Percentiles rank a stretch among this genome's conserved stretches.
Evolutionary conservation across 92 coral and sea anemone genomes (phyloP).

Genomic region (Porites lobata): DNA sequence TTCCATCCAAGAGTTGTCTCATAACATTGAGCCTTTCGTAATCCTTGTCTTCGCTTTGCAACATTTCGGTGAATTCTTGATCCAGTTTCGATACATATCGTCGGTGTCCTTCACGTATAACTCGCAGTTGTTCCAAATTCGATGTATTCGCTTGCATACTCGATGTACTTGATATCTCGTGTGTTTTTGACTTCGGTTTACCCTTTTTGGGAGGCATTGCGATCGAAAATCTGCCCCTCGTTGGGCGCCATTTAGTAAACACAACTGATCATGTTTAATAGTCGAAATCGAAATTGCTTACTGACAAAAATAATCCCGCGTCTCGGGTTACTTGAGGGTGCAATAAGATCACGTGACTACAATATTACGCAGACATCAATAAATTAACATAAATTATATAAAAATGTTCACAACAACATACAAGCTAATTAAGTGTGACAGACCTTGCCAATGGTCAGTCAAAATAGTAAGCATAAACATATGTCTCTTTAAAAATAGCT

Average conservation of each 20-base stretch:
- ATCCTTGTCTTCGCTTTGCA: slow-evolving; percentile 6
- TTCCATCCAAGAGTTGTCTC: slow-evolving; percentile 14
- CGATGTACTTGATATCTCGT: not conserved
- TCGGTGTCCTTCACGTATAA: slow-evolving; percentile 13
- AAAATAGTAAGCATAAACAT: too few relatives aligned
- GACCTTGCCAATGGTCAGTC: too few relatives aligned
- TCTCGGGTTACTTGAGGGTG: not conserved
- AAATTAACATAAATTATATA: not conserved
- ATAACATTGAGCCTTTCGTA: slow-evolving; percentile 1
- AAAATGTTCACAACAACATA: not conserved
- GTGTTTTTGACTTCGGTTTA: not conserved
- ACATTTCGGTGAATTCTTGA: slow-evolving; percentile 14
- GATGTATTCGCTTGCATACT: not conserved
- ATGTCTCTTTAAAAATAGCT: too few relatives aligned
- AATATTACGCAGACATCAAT: not conserved
- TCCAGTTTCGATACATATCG: slow-evolving; percentile 7
- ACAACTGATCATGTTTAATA: too few relatives aligned
- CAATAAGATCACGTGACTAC: not conserved
- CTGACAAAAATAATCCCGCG: not conserved
- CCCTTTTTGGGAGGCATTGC: not conserved
- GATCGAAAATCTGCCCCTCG: slow-evolving; percentile 10
- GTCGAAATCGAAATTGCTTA: too few relatives aligned
- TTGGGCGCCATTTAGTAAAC: slow-evolving; percentile 17
- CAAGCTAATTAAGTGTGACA: too few relatives aligned
- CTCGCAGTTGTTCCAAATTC: slow-evolving; percentile 3